These are phyloP conservation scores for Pachyuromys duprasi DNA, from an alignment of 2,797 vertebrate species.

Conservation along the genomic window DNA sequence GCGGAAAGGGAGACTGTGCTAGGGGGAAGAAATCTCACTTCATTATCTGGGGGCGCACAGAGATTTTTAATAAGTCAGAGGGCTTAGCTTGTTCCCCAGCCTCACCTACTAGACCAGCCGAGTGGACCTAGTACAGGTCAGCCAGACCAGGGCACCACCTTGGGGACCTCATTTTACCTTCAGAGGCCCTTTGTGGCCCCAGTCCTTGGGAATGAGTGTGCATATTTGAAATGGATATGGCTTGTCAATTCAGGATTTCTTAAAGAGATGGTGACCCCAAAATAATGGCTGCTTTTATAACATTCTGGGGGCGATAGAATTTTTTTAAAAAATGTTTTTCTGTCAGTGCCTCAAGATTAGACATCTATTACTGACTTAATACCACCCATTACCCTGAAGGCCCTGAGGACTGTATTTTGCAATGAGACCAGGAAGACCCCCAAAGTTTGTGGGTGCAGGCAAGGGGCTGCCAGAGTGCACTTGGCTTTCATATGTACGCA, in stretches of 20 bases:
- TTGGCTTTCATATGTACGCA: slow-evolving; percentile 87
- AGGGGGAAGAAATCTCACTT: slow-evolving; percentile 88
- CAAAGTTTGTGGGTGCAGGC: slow-evolving; percentile 79
- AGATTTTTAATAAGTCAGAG: slow-evolving; percentile 87
- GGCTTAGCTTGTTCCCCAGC: slow-evolving; percentile 71
- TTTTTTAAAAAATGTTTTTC: slow-evolving; percentile 25
- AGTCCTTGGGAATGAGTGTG: neutral
- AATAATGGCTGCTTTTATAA: neutral
- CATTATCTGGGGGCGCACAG: slow-evolving; percentile 90
- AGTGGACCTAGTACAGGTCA: slow-evolving; percentile 44
- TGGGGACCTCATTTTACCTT: neutral
- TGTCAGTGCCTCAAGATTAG: slow-evolving; percentile 72
- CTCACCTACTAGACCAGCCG: slow-evolving; percentile 76
- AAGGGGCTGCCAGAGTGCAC: slow-evolving; percentile 82
- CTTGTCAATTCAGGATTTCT: neutral
- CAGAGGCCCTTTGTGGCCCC: neutral
- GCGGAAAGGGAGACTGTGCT: slow-evolving; percentile 42
- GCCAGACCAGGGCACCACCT: neutral
- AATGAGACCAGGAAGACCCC: slow-evolving; percentile 74
- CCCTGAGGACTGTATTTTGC: slow-evolving; percentile 79
- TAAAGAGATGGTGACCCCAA: neutral
- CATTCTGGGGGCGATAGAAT: neutral
- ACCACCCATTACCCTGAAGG: slow-evolving; percentile 76
- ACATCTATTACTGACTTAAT: slow-evolving; percentile 76
- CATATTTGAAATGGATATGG: slow-evolving; percentile 11